phyloP scores from a whole-genome alignment of 2,797 vertebrate species.

The Anguilla pacifica region DNA sequence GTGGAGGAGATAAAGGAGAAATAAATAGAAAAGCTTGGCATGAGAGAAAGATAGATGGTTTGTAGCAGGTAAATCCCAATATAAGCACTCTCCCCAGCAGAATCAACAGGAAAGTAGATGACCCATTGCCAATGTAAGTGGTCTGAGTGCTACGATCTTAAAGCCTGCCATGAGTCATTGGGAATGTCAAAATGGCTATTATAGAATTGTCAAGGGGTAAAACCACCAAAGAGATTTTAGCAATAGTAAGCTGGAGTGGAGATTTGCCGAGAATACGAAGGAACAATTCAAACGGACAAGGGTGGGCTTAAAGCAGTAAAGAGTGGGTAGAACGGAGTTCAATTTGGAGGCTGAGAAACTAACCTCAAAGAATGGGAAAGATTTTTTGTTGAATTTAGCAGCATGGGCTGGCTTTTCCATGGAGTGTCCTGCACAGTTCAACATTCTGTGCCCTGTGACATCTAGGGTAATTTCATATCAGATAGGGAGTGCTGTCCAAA shows the following conservation, averaged over 20 bases:
- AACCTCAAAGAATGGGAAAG: background rate
- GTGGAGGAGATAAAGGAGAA: background rate
- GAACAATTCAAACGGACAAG: background rate
- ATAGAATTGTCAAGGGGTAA: slow-evolving; percentile 31
- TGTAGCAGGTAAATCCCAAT: slow-evolving; percentile 43
- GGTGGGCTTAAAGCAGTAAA: background rate
- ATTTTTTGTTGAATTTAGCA: background rate
- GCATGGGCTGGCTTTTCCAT: slow-evolving; percentile 8
- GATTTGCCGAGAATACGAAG: slow-evolving; percentile 13
- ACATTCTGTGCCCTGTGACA: background rate
- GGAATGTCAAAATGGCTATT: slow-evolving; percentile 33
- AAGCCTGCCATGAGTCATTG: slow-evolving; percentile 21
- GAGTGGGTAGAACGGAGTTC: background rate
- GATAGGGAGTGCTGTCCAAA: background rate
- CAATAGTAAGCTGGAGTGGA: slow-evolving; percentile 36
- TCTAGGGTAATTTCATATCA: background rate
- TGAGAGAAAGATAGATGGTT: slow-evolving; percentile 14
- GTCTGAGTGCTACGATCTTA: slow-evolving; percentile 30
- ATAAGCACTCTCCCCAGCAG: slow-evolving; percentile 37
- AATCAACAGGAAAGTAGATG: slow-evolving; percentile 39
- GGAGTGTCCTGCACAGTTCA: background rate
- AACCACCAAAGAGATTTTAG: slow-evolving; percentile 29
- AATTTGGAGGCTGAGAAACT: background rate
- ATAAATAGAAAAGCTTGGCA: background rate
- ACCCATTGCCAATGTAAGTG: slow-evolving; percentile 32